Base-by-base conservation (phyloP, 2,888 invertebrate species). In the Cacoxenus indagator region DNA sequence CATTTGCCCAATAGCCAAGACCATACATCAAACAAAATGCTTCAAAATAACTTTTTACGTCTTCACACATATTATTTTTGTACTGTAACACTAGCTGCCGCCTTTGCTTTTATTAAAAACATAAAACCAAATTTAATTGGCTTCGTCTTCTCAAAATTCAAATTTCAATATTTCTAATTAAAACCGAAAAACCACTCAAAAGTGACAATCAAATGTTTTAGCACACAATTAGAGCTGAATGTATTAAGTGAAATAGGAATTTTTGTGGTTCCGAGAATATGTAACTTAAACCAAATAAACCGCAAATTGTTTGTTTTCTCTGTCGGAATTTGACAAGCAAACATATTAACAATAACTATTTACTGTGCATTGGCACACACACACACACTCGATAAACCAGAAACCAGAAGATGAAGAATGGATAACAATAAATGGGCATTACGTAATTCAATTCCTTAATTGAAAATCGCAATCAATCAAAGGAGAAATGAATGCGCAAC, bases 391-490 rank as follows among this genome's bases (percentile, higher is more conserved):
- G 37, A 14, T 37, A 37, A 37, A 37, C 5, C 37, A 37, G 14
- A 14, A 2, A 37, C 6, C 5, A 9, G 37, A 0, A 37, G 5
- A 37, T 11, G 37, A 37, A 37, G 37, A 37, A 37, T 37, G 37
- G 9, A 37, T 11, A 37, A 37, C 37, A 1, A 37, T 37, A 22
- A 17, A 48, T 19, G 19, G n/a, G n/a, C 45, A 29, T 62, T 62
- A 6, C 31, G 26, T 62, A 43, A 62, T 62, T 68, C 71, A 73
- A 75, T 76, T 75, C 72, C 69, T 67, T 76, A 76, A 76, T 76
- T 75, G 75, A 76, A 76, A 75, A 70, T 71, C 71, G 71, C 65
- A 74, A 76, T 76, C 75, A 75, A 76, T 76, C 76, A 76, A 68
- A 67, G 64, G n/a, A 71, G 72, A 70, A 62, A 67, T 70, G 55